Evolutionary conservation across 2,113 vertebrate species (phyloP), one percentile per base, ranked within the genome.

Genomic region (Bothrops jararaca): DNA sequence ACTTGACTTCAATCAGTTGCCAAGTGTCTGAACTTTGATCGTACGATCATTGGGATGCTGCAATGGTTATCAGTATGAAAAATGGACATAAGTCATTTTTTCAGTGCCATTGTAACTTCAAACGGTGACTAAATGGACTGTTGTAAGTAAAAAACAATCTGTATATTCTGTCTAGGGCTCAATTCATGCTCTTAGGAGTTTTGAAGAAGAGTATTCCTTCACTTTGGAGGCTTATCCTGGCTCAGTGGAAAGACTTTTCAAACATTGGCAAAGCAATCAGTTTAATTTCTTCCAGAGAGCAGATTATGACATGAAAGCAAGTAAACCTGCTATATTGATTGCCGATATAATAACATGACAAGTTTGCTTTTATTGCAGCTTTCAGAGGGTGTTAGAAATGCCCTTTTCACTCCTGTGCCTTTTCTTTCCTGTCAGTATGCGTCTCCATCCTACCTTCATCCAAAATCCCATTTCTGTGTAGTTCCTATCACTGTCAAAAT

Each of bases 331-430:
- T 74, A 60, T 93, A 96, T 96, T 97, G 96, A 97, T 97, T 93
- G 92, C 92, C 53, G 92, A 93, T 96, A 95, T 96, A 96, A 96
- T 96, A 95, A 95, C 94, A 94, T 97, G 95, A 95, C 94, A 96
- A 89, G 86, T 94, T 95, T 90, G 90, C 94, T 96, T 96, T 95
- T 96, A 96, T 97, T 94, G 50, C 90, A 0, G 0, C 88, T 93
- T 96, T 89, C 74, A 8, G 95, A 95, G 74, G 93, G 94, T 96
- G 93, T 96, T 93, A 93, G 96, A 95, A 97, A 96, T 92, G 93
- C 89, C 89, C 96, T 97, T 93, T 96, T 95, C 94, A 89, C 90
- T 97, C 57, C 45, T 90, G 52, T 86, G 88, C 48, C 60, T 89
- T 69, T 42, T 91, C 74, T 86, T 54, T 48, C 34, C 90, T 90